These are phyloP conservation scores for Capitella teleta DNA, from an alignment of 1,140 invertebrate genomes.

Conservation along the genomic window DNA sequence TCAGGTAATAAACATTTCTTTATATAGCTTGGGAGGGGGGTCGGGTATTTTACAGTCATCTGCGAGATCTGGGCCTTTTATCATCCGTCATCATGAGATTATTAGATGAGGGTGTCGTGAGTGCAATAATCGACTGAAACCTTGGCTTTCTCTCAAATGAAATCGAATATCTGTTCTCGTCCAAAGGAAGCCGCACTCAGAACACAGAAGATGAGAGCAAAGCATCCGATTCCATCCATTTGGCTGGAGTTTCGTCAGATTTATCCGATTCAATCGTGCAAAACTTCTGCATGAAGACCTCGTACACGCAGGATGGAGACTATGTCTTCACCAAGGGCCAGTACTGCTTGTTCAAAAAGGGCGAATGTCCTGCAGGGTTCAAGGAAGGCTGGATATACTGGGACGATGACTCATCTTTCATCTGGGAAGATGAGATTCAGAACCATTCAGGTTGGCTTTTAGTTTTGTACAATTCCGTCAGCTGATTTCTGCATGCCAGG, in stretches of 20 bases:
- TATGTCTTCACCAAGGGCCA: background rate
- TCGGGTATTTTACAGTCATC: no score
- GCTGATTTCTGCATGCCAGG: no score
- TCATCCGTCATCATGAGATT: no score
- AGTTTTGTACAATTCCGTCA: no score
- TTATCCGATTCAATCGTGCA: conserved; percentile 4
- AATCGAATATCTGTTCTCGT: no score
- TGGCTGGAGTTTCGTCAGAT: conserved; percentile 13
- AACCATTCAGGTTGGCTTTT: conserved; percentile 7
- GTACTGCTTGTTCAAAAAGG: conserved; percentile 14
- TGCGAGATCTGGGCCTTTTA: no score
- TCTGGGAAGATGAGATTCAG: conserved; percentile 1
- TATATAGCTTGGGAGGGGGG: no score
- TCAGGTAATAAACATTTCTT: no score
- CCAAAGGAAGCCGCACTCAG: conserved; percentile 14
- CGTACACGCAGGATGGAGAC: conserved; percentile 14
- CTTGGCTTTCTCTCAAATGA: no score
- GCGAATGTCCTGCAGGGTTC: conserved; percentile 16
- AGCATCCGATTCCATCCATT: conserved; percentile 18
- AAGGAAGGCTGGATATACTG: conserved; percentile 8
- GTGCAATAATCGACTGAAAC: no score
- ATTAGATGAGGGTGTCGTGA: no score
- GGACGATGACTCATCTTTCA: conserved; percentile 6
- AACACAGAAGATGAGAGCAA: conserved; percentile 20
- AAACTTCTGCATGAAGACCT: conserved; percentile 12